A percentile compares a stretch with the other conserved stretches of the same genome.
phyloP scores from a whole-genome alignment of 2,797 vertebrate genomes.

The Prionace glauca region DNA sequence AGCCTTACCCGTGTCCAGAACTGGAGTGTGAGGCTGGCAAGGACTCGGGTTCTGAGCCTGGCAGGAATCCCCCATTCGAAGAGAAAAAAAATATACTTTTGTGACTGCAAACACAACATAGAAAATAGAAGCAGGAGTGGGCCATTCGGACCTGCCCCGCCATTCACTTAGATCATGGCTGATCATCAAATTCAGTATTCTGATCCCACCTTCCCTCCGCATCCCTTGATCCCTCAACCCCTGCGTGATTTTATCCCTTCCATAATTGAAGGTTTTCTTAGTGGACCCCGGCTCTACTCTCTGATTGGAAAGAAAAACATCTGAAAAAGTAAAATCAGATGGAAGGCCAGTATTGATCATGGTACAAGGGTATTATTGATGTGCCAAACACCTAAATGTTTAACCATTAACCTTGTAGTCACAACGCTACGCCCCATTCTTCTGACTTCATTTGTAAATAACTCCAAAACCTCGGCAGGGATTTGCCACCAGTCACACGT shows the following conservation, averaged over 20 bases:
- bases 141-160: no score
- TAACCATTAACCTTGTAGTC: background rate
- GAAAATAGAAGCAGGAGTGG: no score
- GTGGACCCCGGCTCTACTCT: background rate
- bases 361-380: background rate
- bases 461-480: background rate
- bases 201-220: no score
- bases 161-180: no score
- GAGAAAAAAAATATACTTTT: background rate
- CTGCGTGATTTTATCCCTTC: background rate
- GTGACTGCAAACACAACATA: background rate
- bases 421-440: background rate
- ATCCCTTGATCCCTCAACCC: no score
- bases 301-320: background rate
- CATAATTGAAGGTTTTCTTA: background rate
- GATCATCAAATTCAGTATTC: no score
- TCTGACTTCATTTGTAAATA: background rate
- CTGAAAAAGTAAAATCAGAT: background rate
- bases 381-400: background rate
- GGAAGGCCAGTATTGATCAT: background rate
- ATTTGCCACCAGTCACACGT: background rate
- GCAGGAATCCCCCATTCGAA: background rate
- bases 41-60: background rate
- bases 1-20: no score
- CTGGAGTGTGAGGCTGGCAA: no score